phyloP scores from a whole-genome alignment of 2,888 invertebrate genomes.

The Drosophila kokeensis region DNA sequence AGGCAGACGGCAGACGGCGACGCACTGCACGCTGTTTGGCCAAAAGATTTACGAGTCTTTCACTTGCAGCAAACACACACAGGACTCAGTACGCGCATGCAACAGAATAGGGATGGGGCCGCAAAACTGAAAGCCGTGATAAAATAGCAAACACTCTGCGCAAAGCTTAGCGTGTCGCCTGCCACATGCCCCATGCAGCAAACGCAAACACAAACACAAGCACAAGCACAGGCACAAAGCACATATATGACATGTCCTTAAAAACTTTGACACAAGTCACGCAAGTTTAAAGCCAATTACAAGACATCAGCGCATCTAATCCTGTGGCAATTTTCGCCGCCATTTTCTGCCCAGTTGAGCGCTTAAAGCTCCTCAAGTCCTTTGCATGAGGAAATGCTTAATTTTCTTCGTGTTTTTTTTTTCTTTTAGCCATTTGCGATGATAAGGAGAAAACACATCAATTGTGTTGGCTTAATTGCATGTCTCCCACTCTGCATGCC shows the following conservation, averaged over 20 bases:
- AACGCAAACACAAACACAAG: constrained; percentile 16
- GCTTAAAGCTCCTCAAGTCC: constrained; percentile 19
- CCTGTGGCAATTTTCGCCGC: constrained; percentile 35
- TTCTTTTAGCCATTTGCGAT: constrained; percentile 6
- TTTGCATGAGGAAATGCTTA: constrained; percentile 21
- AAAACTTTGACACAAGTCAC: constrained; percentile 50
- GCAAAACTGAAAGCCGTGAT: constrained; percentile 48
- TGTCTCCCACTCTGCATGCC: constrained; percentile 5
- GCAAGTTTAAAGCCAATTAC: constrained; percentile 71
- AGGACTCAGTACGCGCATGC: constrained; percentile 50
- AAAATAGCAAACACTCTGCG: constrained; percentile 54
- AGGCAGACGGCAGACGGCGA: constrained; percentile 65
- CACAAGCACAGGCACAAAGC: constrained; percentile 13
- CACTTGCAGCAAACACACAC: constrained; percentile 44
- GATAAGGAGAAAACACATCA: constrained; percentile 44
- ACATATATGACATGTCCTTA: constrained; percentile 51
- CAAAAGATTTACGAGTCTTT: constrained; percentile 72
- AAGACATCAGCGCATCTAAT: constrained; percentile 44
- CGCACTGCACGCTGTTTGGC: constrained; percentile 47
- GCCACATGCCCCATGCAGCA: constrained; percentile 31
- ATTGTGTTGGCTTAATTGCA: constrained; percentile 68
- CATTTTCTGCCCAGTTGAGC: constrained; percentile 46
- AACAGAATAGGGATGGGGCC: constrained; percentile 7
- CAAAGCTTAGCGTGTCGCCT: constrained; percentile 55
- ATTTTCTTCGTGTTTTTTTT: neutral